phyloP scores from a whole-genome alignment of 2,113 vertebrate genomes.

The Embiotoca jacksoni region DNA sequence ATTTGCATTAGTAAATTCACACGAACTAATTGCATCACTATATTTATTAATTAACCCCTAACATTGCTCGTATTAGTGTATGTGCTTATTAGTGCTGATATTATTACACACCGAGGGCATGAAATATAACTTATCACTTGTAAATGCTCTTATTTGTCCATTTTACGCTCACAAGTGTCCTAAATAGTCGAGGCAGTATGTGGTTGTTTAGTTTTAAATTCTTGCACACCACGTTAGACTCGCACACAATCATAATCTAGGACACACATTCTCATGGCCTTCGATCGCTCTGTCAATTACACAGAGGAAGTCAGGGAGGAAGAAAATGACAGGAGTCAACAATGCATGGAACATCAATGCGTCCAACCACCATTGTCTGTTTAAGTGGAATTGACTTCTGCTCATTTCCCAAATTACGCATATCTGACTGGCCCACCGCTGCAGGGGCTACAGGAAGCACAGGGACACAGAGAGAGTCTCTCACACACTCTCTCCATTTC shows the following conservation, averaged over 20 bases:
- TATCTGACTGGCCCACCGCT: constrained; percentile 86
- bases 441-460: constrained; percentile 79
- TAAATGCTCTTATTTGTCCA: background rate
- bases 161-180: background rate
- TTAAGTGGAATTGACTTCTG: constrained; percentile 83
- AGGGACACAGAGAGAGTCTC: constrained; percentile 49
- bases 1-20: constrained; percentile 30
- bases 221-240: constrained; percentile 45
- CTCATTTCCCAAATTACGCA: constrained; percentile 84
- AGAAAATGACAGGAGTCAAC: constrained; percentile 69
- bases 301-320: constrained; percentile 65
- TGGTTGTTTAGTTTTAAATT: constrained; percentile 45
- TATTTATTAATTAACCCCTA: constrained; percentile 20
- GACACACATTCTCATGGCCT: constrained; percentile 51
- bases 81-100: background rate
- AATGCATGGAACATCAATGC: constrained; percentile 77
- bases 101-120: background rate
- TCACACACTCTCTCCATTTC: constrained; percentile 57
- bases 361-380: constrained; percentile 71
- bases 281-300: constrained; percentile 75
- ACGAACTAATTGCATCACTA: constrained; percentile 2
- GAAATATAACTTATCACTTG: constrained; percentile 5
- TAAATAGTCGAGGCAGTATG: background rate
- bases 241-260: constrained; percentile 49
- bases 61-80: background rate